These are phyloP conservation scores for Cherax destructor DNA, from an alignment of 1,140 invertebrate species.

Conservation along the genomic window DNA sequence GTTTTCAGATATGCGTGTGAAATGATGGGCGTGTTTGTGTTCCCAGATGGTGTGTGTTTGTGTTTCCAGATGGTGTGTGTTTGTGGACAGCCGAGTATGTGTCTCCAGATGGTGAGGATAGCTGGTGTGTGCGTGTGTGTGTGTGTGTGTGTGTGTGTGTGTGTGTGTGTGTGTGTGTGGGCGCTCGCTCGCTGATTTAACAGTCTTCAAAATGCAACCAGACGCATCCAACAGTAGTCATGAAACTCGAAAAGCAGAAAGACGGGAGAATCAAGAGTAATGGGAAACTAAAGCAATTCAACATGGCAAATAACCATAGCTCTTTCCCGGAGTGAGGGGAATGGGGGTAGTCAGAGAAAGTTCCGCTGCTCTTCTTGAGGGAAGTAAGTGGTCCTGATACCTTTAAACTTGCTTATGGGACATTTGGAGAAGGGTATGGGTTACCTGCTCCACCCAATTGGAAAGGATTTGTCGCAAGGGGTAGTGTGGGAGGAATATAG, in stretches of 20 bases:
- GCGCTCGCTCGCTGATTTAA: too few relatives aligned
- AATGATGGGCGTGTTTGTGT: too few relatives aligned
- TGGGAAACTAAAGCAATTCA: constrained; percentile 61
- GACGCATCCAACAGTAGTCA: neutral
- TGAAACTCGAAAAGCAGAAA: constrained; percentile 24
- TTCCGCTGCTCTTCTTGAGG: constrained; percentile 38
- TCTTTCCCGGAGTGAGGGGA: constrained; percentile 28
- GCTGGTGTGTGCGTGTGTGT: too few relatives aligned
- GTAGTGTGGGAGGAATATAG: neutral
- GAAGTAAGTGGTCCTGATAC: constrained; percentile 47
- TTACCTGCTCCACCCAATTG: constrained; percentile 43
- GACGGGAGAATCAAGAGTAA: constrained; percentile 32
- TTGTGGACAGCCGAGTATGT: too few relatives aligned
- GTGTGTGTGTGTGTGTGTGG: too few relatives aligned
- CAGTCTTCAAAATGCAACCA: too few relatives aligned
- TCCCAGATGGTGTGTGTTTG: too few relatives aligned
- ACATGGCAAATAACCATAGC: constrained; percentile 61
- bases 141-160: too few relatives aligned
- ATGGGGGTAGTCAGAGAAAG: constrained; percentile 11
- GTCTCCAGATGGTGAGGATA: too few relatives aligned
- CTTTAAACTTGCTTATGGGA: constrained; percentile 65
- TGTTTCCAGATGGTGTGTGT: too few relatives aligned
- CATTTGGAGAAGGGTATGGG: constrained; percentile 11
- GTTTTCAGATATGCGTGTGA: too few relatives aligned
- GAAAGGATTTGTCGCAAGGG: constrained; percentile 40